Percentiles rank a stretch among this genome's conserved stretches.
phyloP scores from a whole-genome alignment of 1,140 invertebrate species.

The Ips nitidus region DNA sequence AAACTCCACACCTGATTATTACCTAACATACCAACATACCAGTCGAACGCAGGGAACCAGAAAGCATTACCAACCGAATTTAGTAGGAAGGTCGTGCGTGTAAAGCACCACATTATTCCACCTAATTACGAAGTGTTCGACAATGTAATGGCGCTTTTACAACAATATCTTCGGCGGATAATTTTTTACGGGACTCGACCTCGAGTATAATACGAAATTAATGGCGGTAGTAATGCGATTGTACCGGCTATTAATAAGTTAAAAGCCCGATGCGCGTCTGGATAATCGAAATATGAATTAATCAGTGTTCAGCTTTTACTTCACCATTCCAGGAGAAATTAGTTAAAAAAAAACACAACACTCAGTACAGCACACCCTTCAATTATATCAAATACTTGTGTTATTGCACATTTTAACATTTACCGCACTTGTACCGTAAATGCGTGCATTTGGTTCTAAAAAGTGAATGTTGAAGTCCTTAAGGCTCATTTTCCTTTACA shows the following conservation, averaged over 20 bases:
- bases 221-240: neutral
- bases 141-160: slow-evolving; percentile 9
- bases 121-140: slow-evolving; percentile 15
- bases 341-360: too few relatives aligned
- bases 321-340: too few relatives aligned
- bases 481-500: too few relatives aligned
- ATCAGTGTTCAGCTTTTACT: neutral
- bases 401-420: too few relatives aligned
- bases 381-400: too few relatives aligned
- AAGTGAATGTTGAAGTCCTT: too few relatives aligned
- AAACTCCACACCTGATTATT: too few relatives aligned
- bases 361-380: too few relatives aligned
- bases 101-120: slow-evolving; percentile 2
- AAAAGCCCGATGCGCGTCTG: neutral
- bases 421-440: too few relatives aligned
- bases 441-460: too few relatives aligned
- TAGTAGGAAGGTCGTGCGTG: slow-evolving; percentile 8
- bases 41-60: too few relatives aligned
- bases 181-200: slow-evolving; percentile 3
- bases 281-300: slow-evolving; percentile 3
- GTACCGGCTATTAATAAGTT: neutral
- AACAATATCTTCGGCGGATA: slow-evolving; percentile 16
- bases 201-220: slow-evolving; percentile 10
- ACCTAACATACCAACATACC: too few relatives aligned
- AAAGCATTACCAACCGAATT: neutral